Evolutionary conservation across 2,888 invertebrate genomes (phyloP).

Genomic region (Pycnomerus fuliginosus): DNA sequence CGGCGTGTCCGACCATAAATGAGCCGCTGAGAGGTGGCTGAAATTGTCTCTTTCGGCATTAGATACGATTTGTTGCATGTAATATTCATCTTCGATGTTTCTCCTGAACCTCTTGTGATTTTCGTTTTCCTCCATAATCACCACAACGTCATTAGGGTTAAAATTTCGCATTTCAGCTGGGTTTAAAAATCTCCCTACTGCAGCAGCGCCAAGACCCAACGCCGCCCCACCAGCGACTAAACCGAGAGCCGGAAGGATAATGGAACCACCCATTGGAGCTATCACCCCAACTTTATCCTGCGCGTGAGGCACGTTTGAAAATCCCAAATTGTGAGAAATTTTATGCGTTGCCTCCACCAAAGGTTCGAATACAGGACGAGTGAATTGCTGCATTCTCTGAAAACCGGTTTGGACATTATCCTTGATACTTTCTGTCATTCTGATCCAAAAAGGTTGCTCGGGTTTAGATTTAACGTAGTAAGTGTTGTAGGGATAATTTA

Average conservation of each 20-base stretch:
- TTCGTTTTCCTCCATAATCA: constrained; percentile 38
- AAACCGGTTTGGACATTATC: constrained; percentile 71
- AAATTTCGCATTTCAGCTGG: constrained; percentile 45
- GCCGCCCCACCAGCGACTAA: constrained; percentile 82
- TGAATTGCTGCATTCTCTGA: constrained; percentile 66
- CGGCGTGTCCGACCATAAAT: constrained; percentile 71
- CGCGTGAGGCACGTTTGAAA: constrained; percentile 43
- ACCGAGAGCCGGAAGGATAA: constrained; percentile 76
- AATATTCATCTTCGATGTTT: constrained; percentile 48
- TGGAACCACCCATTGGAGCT: constrained; percentile 59
- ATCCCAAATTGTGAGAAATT: constrained; percentile 74
- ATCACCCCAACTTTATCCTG: constrained; percentile 68
- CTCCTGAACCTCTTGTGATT: constrained; percentile 44
- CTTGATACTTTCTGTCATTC: constrained; percentile 70
- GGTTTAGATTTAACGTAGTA: constrained; percentile 64
- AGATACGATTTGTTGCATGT: constrained; percentile 44
- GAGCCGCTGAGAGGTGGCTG: constrained; percentile 40
- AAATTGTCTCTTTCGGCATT: constrained; percentile 42
- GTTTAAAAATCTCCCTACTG: constrained; percentile 67
- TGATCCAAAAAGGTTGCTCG: constrained; percentile 70
- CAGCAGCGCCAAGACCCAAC: constrained; percentile 74
- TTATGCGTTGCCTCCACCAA: constrained; percentile 77
- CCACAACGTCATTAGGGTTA: constrained; percentile 41
- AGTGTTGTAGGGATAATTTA: constrained; percentile 58
- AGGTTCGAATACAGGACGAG: constrained; percentile 70